Percentiles rank a stretch among this genome's conserved stretches.
Conservation (phyloP, 2,797 vertebrate genomes). For the Coilia nasus region DNA sequence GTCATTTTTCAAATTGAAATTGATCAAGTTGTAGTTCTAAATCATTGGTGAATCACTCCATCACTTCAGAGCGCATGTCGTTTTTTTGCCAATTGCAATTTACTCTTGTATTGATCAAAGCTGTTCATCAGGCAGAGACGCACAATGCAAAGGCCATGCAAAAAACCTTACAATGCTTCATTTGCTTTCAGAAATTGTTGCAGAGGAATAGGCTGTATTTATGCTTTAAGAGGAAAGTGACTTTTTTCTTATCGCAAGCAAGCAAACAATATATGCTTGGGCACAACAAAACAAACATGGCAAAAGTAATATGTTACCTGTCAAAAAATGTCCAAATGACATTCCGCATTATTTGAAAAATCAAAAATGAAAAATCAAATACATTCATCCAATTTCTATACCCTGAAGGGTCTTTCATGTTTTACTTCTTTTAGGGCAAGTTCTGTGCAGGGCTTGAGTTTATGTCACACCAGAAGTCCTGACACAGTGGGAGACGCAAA, state of each 20-base stretch:
- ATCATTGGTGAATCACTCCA: neutral
- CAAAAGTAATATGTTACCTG: neutral
- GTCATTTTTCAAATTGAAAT: constrained; percentile 11
- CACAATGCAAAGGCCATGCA: neutral
- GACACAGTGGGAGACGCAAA: neutral
- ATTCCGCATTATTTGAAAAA: neutral
- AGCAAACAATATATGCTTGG: neutral
- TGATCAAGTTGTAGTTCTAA: neutral
- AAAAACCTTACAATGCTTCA: neutral
- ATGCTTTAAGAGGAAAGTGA: neutral
- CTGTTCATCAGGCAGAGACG: neutral
- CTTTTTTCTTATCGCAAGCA: neutral
- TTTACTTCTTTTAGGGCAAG: neutral
- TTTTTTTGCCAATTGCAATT: constrained; percentile 4
- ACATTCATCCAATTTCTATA: neutral
- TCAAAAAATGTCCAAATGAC: neutral
- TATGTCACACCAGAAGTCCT: neutral
- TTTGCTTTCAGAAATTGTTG: neutral
- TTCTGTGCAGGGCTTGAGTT: neutral
- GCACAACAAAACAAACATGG: neutral
- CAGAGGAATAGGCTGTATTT: neutral
- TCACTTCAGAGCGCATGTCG: neutral
- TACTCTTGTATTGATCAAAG: constrained; percentile 1
- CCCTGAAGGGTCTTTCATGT: neutral
- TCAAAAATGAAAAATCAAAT: neutral